Conservation (phyloP, 1,140 invertebrate species). For the Periplaneta americana region DNA sequence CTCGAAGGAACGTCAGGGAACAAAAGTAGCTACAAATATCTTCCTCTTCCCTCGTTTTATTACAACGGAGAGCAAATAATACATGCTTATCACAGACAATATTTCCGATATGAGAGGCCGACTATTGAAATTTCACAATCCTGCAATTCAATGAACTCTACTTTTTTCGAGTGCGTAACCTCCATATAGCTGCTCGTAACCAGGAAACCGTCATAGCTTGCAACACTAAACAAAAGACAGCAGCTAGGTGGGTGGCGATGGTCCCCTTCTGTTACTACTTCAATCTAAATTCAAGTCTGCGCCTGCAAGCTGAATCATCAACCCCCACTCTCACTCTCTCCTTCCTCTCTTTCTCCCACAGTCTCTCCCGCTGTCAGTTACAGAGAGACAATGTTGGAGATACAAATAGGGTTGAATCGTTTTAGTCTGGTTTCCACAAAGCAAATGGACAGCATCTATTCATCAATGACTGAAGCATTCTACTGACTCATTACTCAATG, state of each 20-base stretch:
- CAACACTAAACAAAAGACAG: neutral
- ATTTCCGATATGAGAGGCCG: too few relatives aligned
- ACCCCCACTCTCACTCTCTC: neutral
- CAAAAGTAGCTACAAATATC: neutral
- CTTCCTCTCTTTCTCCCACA: too few relatives aligned
- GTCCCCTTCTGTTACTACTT: neutral
- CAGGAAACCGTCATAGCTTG: neutral
- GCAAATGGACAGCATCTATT: too few relatives aligned
- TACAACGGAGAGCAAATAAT: neutral
- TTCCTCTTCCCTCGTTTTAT: neutral
- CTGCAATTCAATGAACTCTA: neutral
- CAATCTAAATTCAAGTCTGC: neutral
- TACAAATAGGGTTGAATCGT: neutral
- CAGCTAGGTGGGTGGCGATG: neutral
- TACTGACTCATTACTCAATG: too few relatives aligned
- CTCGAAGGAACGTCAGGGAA: neutral
- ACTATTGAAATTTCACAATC: neutral
- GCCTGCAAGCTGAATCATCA: neutral
- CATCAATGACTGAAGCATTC: too few relatives aligned
- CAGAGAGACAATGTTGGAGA: neutral
- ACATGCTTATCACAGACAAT: neutral
- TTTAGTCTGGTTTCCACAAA: too few relatives aligned
- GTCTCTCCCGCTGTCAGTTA: too few relatives aligned
- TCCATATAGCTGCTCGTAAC: neutral
- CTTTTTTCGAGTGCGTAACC: neutral